Conservation (phyloP, 2,888 invertebrate species). For the Amphipyra tragopoginis region DNA sequence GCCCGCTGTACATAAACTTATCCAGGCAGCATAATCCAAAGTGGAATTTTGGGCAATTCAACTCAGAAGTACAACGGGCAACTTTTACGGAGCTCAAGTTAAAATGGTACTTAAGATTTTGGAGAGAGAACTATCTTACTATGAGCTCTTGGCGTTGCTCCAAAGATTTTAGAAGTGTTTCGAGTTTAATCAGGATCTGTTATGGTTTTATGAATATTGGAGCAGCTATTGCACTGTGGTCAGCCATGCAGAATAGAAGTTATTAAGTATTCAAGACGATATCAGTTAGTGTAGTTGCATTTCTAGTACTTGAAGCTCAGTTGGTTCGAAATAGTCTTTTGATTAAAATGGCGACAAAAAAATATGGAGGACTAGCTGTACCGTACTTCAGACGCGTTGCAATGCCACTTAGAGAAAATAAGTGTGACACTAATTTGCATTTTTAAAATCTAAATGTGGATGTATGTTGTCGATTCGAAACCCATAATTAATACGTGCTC, state of each 20-base stretch:
- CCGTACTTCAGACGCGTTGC: no score
- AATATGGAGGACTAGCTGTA: no score
- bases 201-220: conserved; percentile 44
- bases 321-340: no score
- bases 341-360: no score
- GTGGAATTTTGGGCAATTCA: conserved; percentile 37
- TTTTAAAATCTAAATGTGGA: no score
- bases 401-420: no score
- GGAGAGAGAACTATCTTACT: not conserved
- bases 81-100: conserved; percentile 43
- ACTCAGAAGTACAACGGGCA: conserved; percentile 17
- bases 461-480: no score
- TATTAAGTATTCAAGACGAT: not conserved
- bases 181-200: conserved; percentile 17
- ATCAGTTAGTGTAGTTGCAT: no score
- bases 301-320: no score
- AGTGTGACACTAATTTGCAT: no score
- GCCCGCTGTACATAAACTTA: conserved; percentile 30
- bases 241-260: conserved; percentile 12
- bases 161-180: conserved; percentile 36
- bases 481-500: no score
- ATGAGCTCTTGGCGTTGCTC: conserved; percentile 36
- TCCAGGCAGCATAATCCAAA: conserved; percentile 21
- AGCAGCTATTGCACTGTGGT: conserved; percentile 33
- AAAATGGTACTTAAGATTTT: conserved; percentile 3